Conservation (phyloP, 2,113 vertebrate genomes). For the Actinemys pallida region DNA sequence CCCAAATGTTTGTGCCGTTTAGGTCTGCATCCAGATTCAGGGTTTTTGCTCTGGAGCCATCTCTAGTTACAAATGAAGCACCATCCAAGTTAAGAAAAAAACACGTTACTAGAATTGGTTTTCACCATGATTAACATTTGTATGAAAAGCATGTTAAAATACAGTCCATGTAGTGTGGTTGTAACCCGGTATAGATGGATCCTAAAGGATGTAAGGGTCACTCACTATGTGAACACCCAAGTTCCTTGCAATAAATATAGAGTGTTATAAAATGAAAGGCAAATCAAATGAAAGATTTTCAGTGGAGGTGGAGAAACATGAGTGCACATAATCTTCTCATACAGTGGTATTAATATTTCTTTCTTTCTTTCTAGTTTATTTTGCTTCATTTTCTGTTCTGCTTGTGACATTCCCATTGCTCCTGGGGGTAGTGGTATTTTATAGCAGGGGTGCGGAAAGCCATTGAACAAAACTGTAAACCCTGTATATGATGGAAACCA, state of each 20-base stretch:
- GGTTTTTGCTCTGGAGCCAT: background rate
- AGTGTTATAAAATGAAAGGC: background rate
- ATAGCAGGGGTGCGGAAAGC: too few relatives aligned
- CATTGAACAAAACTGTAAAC: too few relatives aligned
- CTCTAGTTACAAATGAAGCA: background rate
- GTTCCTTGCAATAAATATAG: background rate
- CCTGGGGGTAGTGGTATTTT: background rate
- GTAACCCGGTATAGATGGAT: background rate
- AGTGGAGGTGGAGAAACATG: background rate
- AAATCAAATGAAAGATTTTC: background rate
- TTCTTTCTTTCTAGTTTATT: background rate
- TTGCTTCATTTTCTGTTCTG: background rate
- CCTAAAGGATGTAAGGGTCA: background rate
- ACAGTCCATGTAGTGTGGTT: accelerated
- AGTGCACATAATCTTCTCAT: background rate
- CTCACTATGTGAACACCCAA: background rate
- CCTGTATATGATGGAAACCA: too few relatives aligned
- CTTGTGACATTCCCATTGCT: background rate
- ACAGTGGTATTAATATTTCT: background rate
- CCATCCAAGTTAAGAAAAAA: background rate
- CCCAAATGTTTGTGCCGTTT: background rate
- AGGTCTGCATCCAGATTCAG: background rate
- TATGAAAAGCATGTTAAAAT: background rate
- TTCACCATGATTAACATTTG: background rate
- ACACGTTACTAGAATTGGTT: accelerated